Evolutionary conservation across 2,888 invertebrate genomes (phyloP).

Genomic region (Craniophora ligustri): DNA sequence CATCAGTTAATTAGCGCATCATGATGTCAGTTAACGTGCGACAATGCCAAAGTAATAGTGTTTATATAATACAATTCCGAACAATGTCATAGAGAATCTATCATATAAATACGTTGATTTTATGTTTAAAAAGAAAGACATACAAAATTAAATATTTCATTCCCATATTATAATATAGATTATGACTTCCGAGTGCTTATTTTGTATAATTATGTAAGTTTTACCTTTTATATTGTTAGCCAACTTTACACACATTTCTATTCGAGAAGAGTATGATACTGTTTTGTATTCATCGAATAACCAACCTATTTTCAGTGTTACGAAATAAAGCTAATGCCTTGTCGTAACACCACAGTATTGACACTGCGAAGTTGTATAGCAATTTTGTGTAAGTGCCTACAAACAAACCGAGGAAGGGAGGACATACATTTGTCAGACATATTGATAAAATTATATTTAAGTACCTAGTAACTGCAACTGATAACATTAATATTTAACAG

Average conservation of each 20-base stretch:
- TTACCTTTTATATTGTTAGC: constrained; percentile 14
- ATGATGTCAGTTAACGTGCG: neutral
- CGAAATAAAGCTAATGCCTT: constrained; percentile 34
- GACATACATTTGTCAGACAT: too few relatives aligned
- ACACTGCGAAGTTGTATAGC: neutral
- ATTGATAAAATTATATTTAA: constrained; percentile 4
- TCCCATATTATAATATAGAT: neutral
- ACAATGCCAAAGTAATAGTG: neutral
- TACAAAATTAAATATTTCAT: too few relatives aligned
- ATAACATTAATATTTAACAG: constrained; percentile 19
- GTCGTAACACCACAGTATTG: constrained; percentile 15
- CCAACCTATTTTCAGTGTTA: constrained; percentile 50
- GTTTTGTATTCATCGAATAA: constrained; percentile 43
- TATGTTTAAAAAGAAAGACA: too few relatives aligned
- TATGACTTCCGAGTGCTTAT: constrained; percentile 14
- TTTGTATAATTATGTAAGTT: neutral
- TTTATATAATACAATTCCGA: constrained; percentile 2
- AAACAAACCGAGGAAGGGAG: too few relatives aligned
- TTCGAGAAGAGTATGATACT: constrained; percentile 43
- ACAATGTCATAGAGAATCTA: constrained; percentile 2
- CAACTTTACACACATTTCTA: constrained; percentile 32
- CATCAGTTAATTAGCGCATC: constrained; percentile 1
- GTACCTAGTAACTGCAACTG: constrained; percentile 10
- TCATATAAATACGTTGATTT: too few relatives aligned
- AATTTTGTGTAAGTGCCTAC: neutral